Evolutionary conservation across 2,888 invertebrate species (phyloP), one percentile per base, ranked within the genome.

Genomic region (Hypomecis atomaria): DNA sequence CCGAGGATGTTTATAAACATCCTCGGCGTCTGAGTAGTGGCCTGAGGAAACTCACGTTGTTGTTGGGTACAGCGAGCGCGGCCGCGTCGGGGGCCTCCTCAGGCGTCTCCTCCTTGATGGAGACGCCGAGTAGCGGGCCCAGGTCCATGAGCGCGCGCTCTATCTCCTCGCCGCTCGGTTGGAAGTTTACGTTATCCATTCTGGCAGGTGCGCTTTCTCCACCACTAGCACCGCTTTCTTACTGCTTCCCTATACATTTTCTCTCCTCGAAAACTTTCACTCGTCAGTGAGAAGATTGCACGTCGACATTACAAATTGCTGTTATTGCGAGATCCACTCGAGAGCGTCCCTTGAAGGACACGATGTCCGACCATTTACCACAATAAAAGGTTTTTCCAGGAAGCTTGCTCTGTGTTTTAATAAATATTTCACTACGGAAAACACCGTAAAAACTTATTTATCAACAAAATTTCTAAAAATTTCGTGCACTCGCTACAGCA

Each of bases 61-160:
- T 52, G 57, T 76, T 60, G 11, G 76, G 70, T 8, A 77, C 69
- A 4, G 79, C 67, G 54, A 73, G 72, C 44, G 74, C 74, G 43
- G 77, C 73, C 9, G 79, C 72, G 37, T 88, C 88, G 0, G 78
- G 72, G 23, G 84, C 75, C 42, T 92, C 93, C 36, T 93, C 93
- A 0, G 84, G 82, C 60, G 78, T 84, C 78, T 93, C 93, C 71
- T 92, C 92, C 71, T 93, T 93, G 78, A 93, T 88, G 77, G 87
- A 84, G 75, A 92, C 92, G 47, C 92, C 92, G 70, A 92, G 87
- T 67, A 92, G 87, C 66, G 92, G 91, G 55, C 86, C 89, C 65
- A 93, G 82, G 76, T 92, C 93, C 90, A 93, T 88, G 67, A 93
- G 83, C 63, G 91, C 92, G 62, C 89, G 86, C 82, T 93, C 92